These are phyloP conservation scores for Acrobasis repandana DNA, from an alignment of 2,888 invertebrate species.

Conservation along the genomic window DNA sequence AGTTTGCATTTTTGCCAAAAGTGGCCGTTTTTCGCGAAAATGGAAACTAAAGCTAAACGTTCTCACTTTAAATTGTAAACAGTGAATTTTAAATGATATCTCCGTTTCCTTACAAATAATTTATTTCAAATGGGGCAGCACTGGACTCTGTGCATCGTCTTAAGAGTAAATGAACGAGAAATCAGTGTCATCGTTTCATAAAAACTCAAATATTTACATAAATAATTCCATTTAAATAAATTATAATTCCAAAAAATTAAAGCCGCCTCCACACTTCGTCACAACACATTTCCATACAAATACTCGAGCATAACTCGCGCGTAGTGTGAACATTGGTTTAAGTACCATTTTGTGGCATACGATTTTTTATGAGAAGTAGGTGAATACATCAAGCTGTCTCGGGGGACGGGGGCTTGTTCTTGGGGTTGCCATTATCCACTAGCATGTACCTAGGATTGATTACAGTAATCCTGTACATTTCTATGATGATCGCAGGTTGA, in stretches of 20 bases:
- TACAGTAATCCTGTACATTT: constrained; percentile 4
- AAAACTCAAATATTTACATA: background rate
- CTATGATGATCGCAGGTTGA: background rate
- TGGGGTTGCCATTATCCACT: background rate
- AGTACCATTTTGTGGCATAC: constrained; percentile 48
- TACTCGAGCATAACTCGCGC: constrained; percentile 33
- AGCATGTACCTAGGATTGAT: constrained; percentile 9
- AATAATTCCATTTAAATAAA: constrained; percentile 15
- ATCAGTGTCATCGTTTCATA: background rate
- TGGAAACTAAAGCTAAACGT: too few relatives aligned
- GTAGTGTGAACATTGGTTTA: constrained; percentile 34
- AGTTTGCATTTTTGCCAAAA: too few relatives aligned
- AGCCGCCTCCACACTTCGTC: constrained; percentile 11
- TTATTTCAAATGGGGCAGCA: too few relatives aligned
- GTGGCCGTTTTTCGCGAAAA: too few relatives aligned
- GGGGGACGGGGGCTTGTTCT: constrained; percentile 21
- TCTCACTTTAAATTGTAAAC: too few relatives aligned
- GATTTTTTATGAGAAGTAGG: constrained; percentile 54
- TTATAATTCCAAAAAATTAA: constrained; percentile 8
- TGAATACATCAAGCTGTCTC: constrained; percentile 46
- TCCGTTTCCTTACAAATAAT: too few relatives aligned
- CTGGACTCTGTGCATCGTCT: too few relatives aligned
- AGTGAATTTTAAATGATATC: too few relatives aligned
- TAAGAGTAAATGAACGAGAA: too few relatives aligned
- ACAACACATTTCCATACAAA: constrained; percentile 40